phyloP scores from a whole-genome alignment of 1,140 invertebrate species.

The Cydia strobilella region DNA sequence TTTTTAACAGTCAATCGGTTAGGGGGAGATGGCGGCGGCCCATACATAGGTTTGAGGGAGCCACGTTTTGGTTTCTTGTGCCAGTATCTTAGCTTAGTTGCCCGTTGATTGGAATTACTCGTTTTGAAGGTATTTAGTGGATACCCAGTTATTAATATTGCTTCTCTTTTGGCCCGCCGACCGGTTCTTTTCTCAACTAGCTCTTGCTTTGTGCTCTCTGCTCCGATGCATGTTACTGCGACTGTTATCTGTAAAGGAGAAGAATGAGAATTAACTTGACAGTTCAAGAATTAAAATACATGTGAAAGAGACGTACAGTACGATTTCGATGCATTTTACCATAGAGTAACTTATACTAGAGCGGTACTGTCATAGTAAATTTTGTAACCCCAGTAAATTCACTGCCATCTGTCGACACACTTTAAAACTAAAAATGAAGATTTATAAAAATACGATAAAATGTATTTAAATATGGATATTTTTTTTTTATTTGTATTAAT shows the following conservation, averaged over 20 bases:
- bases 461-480: no score
- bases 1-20: conserved; percentile 49
- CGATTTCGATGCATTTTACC: no score
- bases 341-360: no score
- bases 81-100: conserved; percentile 34
- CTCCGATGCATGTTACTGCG: conserved; percentile 44
- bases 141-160: conserved; percentile 47
- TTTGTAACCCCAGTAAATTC: no score
- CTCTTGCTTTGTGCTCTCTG: conserved; percentile 39
- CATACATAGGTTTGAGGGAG: conserved; percentile 48
- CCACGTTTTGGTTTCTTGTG: conserved; percentile 49
- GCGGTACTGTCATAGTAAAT: no score
- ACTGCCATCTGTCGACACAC: no score
- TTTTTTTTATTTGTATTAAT: no score
- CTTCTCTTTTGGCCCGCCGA: conserved; percentile 55
- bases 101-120: conserved; percentile 12
- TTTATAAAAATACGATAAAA: no score
- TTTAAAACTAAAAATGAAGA: no score
- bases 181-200: conserved; percentile 42
- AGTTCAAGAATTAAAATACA: conserved; percentile 1
- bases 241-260: conserved; percentile 63
- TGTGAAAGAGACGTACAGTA: no score
- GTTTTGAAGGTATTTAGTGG: background rate
- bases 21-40: conserved; percentile 40
- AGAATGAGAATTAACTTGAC: conserved; percentile 33